Evolutionary conservation across 2,113 vertebrate species (phyloP), one percentile per base, ranked within the genome.

Genomic region (Empidonax alnorum): DNA sequence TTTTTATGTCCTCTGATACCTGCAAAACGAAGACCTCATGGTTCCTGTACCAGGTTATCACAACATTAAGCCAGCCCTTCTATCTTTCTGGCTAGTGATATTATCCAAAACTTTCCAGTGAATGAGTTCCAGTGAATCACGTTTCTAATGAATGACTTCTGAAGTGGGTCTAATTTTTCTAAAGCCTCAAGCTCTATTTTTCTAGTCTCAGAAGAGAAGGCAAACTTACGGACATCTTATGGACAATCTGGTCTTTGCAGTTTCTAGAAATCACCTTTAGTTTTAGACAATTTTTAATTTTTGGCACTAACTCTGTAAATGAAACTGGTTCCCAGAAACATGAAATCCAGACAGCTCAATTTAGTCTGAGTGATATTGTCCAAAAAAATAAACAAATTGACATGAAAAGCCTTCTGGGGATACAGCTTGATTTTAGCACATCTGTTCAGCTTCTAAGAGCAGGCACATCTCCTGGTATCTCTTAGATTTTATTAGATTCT

Each of bases 381-480:
- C 87, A 96, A 95, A 97, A 97, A 95, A 93, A 74, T 58, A 96
- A 97, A 84, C 74, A 96, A 94, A 86, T 42, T 0, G 0, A 94
- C 78, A 63, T 77, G 63, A 97, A 96, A 91, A 90, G 50, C 52
- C 88, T 92, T 93, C 44, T 84, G 83, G 80, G 85, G 46, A 93
- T 94, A 89, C 52, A 85, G 95, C 58, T 93, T n/a, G 74, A 68
- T 93, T 91, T 96, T 63, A 75, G 35, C 61, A 82, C 94, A 97
- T 96, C 95, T 97, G 92, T 84, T 97, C 80, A 90, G 37, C 65
- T 94, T 96, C 80, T 84, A 55, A 52, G 52, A 67, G 50, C 41
- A 91, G 22, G 27, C 35, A 6, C 53, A 61, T 41, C 33, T 56
- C 46, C 21, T 76, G 52, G 4, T 80, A 82, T 81, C 69, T 79